Conservation (phyloP, 2,888 invertebrate genomes). For the Vanessa cardui region DNA sequence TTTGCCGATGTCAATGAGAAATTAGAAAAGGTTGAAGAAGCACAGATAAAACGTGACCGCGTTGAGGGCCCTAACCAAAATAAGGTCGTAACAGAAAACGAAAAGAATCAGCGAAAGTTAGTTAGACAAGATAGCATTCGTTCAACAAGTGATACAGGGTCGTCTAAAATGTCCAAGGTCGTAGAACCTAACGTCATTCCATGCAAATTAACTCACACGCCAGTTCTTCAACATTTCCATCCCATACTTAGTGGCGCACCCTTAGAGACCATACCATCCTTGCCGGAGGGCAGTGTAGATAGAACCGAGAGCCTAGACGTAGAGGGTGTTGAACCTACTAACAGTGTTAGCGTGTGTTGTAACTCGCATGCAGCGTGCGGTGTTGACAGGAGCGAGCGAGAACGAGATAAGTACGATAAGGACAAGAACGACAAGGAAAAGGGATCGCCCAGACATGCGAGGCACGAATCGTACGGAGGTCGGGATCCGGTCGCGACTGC, state of each 20-base stretch:
- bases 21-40: conserved; percentile 64
- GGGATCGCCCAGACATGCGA: conserved; percentile 76
- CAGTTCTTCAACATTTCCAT: conserved; percentile 68
- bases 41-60: conserved; percentile 44
- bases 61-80: conserved; percentile 26
- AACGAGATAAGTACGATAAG: conserved; percentile 56
- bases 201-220: conserved; percentile 56
- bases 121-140: conserved; percentile 68
- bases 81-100: conserved; percentile 21
- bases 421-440: conserved; percentile 57
- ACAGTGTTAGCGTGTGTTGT: conserved; percentile 79
- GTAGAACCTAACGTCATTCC: conserved; percentile 52
- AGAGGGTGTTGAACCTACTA: conserved; percentile 61
- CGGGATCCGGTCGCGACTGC: conserved; percentile 63
- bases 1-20: conserved; percentile 71
- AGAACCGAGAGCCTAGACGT: conserved; percentile 63
- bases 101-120: conserved; percentile 55
- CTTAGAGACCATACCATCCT: conserved; percentile 74
- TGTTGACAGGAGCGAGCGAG: conserved; percentile 72
- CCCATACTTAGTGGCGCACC: conserved; percentile 64
- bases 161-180: conserved; percentile 68
- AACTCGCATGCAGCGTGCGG: conserved; percentile 81
- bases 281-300: conserved; percentile 68
- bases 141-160: conserved; percentile 51
- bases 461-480: conserved; percentile 82